Conservation (phyloP, 2,113 vertebrate genomes). For the Echinops telfairi region DNA sequence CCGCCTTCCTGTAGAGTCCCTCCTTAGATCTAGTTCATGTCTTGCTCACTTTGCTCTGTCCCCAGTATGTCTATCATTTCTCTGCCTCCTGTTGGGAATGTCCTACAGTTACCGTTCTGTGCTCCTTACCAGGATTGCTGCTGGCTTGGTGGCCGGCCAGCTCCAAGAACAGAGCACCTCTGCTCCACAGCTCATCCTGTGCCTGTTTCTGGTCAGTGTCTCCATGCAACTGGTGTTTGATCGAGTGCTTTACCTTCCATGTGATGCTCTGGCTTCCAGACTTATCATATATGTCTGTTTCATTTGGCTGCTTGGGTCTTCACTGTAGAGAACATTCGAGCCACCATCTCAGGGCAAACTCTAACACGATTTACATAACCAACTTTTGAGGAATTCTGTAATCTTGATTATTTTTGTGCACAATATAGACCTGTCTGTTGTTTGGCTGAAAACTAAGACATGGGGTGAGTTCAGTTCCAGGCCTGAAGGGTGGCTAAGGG, state of each 20-base stretch:
- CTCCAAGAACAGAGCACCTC: too few species aligned
- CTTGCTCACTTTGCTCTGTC: background rate
- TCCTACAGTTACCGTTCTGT: background rate
- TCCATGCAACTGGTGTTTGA: background rate
- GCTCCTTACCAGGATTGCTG: background rate
- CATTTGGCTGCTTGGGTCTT: background rate
- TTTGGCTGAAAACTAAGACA: too few species aligned
- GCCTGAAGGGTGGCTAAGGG: too few species aligned
- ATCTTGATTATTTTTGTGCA: conserved; percentile 86
- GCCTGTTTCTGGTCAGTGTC: background rate
- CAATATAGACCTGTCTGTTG: too few species aligned
- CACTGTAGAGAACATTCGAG: background rate
- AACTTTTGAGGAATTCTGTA: conserved; percentile 84
- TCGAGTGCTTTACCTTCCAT: background rate
- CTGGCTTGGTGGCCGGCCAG: background rate
- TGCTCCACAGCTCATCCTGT: background rate
- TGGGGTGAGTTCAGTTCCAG: too few species aligned
- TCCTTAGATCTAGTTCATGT: background rate
- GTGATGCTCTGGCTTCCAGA: background rate
- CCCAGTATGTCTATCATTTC: background rate
- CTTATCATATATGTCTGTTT: background rate
- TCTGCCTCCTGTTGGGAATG: background rate
- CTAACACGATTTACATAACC: background rate
- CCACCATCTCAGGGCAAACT: background rate
- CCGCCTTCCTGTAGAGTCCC: background rate